These are phyloP conservation scores for Chlorocebus sabaeus DNA, from an alignment of 2,113 vertebrate genomes.

Conservation along the genomic window DNA sequence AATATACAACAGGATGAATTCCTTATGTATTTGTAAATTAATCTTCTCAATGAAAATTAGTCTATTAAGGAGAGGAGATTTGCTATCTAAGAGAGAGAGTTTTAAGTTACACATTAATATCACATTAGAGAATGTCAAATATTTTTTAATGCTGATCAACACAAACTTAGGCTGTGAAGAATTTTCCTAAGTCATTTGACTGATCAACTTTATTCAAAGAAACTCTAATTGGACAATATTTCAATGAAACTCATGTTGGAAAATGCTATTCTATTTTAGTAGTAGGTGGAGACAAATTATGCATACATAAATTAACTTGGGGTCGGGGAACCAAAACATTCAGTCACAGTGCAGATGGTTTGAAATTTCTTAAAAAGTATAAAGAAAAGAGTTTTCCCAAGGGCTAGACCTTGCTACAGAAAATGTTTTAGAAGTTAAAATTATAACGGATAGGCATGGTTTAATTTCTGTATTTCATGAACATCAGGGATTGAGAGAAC, in stretches of 20 bases:
- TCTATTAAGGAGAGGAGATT: not conserved
- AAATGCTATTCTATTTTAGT: not conserved
- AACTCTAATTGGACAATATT: not conserved
- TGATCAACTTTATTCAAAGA: not conserved
- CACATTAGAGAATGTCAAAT: not conserved
- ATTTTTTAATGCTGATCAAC: not conserved
- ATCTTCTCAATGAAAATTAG: not conserved
- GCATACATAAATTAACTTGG: not conserved
- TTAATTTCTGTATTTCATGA: not conserved
- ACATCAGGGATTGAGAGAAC: not conserved
- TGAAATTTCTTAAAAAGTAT: not conserved
- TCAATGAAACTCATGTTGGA: not conserved
- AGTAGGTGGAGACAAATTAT: not conserved
- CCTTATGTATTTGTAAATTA: not conserved
- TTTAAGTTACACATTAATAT: not conserved
- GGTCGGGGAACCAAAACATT: accelerated
- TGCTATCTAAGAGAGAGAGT: too few species aligned
- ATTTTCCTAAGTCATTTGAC: not conserved
- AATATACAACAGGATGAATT: not conserved
- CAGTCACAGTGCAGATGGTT: not conserved
- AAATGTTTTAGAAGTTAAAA: not conserved
- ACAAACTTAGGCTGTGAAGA: not conserved
- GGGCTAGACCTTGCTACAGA: not conserved
- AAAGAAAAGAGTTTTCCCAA: not conserved
- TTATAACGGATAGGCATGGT: not conserved